Conservation (phyloP, 2,797 vertebrate genomes). For the Crypturellus tataupa region DNA sequence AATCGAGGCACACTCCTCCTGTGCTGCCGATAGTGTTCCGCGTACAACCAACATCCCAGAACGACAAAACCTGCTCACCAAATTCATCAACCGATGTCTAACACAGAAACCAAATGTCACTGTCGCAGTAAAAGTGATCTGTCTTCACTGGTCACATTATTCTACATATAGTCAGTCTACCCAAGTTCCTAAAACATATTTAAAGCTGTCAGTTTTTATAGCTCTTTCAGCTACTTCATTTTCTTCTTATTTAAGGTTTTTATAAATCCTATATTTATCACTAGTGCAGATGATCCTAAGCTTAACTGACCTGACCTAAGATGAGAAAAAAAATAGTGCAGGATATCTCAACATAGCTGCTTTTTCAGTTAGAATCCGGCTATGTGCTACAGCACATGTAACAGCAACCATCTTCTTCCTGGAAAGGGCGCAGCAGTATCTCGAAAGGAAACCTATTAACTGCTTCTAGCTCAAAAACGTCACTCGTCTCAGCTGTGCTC, state of each 20-base stretch:
- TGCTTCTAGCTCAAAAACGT: not conserved
- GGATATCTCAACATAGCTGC: not conserved
- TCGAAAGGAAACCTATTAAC: not conserved
- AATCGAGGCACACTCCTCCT: not conserved
- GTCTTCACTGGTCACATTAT: not conserved
- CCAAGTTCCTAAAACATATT: not conserved
- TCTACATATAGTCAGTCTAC: not conserved
- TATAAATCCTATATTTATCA: not conserved
- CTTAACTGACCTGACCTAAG: conserved; percentile 4
- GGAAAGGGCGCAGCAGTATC: not conserved
- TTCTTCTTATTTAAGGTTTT: not conserved
- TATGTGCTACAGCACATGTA: not conserved
- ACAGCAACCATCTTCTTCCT: not conserved
- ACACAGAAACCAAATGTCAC: not conserved
- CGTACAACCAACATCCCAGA: rapidly evolving
- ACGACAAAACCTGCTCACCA: not conserved
- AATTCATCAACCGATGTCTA: not conserved
- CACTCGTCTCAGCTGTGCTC: not conserved
- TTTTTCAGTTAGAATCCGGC: not conserved
- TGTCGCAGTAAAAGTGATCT: not conserved
- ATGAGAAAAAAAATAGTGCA: not conserved
- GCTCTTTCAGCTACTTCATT: not conserved
- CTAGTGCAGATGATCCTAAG: not conserved
- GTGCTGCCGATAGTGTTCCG: not conserved
- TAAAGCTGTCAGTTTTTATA: not conserved